Evolutionary conservation across 2,113 vertebrate genomes (phyloP), one percentile per base, ranked within the genome.

Genomic region (Lagenorhynchus albirostris): DNA sequence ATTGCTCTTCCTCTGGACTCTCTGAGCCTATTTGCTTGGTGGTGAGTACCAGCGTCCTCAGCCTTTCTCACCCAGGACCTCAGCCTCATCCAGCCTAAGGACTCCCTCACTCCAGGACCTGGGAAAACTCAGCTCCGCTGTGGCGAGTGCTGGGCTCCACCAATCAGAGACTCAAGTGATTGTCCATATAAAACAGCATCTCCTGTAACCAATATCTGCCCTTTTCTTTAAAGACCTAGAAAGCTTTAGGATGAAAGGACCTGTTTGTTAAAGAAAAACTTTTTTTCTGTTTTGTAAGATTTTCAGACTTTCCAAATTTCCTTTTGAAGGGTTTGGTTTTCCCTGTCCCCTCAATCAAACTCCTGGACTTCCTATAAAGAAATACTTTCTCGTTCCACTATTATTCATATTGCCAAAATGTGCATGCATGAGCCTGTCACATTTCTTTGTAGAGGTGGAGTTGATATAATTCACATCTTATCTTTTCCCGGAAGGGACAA

Each of bases 61-160:
- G 94, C 65, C 93, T 97, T 96, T 97, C 95, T 97, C 92, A 96
- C 83, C 83, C 89, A 88, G 33, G 89, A 95, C 80, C 90, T 94
- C 92, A 89, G 95, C 80, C 74, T 84, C 68, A 65, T 87, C 70
- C 38, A 26, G 70, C 12, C 47, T 58, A 84, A 80, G 76, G 91
- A 53, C 38, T 70, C 36, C 33, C 38, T 36, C 33, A 95, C 84
- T 79, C 18, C 33, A 65, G 58, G 65, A 95, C 55, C 70, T 94
- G 95, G 90, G 84, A 89, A 94, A 89, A 81, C 50, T 62, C 68
- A 73, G 29, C n/a, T 41, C 20, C 21, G 29, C n/a, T 47, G 4
- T 26, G 44, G 38, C 44, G 33, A 47, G 15, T 47, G 62, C 53
- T 14, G 17, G 33, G 21, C 50, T 71, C 36, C n/a, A 47, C 53